Base-by-base conservation (phyloP, 2,113 vertebrate genomes). In the Catharus bicknelli region DNA sequence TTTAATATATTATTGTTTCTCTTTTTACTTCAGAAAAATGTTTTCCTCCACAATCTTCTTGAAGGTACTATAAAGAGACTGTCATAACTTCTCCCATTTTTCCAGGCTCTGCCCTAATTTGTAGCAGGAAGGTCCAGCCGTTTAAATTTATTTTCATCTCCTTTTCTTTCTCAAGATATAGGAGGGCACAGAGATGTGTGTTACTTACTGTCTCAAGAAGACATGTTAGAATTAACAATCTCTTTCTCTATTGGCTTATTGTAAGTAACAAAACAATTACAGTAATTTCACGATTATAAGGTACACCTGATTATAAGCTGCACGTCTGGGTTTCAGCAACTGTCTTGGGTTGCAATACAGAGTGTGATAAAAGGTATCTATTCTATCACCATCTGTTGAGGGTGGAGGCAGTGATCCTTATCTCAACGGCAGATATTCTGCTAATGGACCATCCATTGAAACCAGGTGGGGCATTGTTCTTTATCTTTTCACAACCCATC, bases 161-260 rank as follows among this genome's bases (percentile, higher is more conserved):
- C 12, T 76, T 77, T 75, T 38, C 53, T 80, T 92, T 77, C 67
- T 53, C 3, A 12, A 90, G 34, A 36, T 4, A 19, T 3, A 59
- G 40, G 36, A 75, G 22, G 13, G 21, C 38, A 70, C 23, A 47
- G 0, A 69, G 63, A 58, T 5, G 3, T 2, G 0, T 48, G 16
- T 50, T 68, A 74, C 36, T 48, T 32, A 40, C 4, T 11, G 5
- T 68, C 29, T 10, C 16, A 19, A 54, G 29, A 3, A 7, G 47
- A 43, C 6, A 18, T 0, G 2, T 5, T 43, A 73, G 32, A 42
- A 47, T 16, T 38, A 47, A 16, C 42, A 0, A 54, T 38, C 8
- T 82, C 53, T 82, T 73, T 40, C 12, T 83, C 23, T 72, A 1
- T 3, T 38, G 36, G 4, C 3, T 70, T 92, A 34, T 25, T 53